phyloP scores from a whole-genome alignment of 2,888 invertebrate species.

The Glyphotaelius pellucidus region DNA sequence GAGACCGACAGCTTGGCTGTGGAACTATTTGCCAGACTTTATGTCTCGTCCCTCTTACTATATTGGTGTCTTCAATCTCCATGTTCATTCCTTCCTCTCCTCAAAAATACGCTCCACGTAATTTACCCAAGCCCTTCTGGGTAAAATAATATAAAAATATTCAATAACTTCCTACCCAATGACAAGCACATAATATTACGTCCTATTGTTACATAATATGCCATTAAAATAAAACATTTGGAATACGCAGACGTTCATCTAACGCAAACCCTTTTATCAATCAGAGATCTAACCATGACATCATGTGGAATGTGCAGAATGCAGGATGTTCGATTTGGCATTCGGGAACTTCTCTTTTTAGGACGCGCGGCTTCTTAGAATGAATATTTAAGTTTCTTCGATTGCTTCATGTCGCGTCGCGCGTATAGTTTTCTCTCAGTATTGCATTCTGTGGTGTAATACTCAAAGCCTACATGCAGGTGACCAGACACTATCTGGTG shows the following conservation, averaged over 20 bases:
- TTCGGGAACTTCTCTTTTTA: slow-evolving; percentile 6
- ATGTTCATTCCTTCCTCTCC: too few species aligned
- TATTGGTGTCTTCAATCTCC: too few species aligned
- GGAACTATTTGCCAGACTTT: too few species aligned
- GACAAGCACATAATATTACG: background rate
- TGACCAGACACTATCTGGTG: background rate
- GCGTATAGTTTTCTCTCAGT: background rate
- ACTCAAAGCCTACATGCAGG: background rate
- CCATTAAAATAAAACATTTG: background rate
- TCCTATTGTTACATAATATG: background rate
- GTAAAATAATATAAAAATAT: too few species aligned
- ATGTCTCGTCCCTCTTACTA: too few species aligned
- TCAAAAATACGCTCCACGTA: too few species aligned
- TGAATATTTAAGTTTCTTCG: slow-evolving; percentile 2
- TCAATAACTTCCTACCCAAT: background rate
- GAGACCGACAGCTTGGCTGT: too few species aligned
- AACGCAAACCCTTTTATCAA: background rate
- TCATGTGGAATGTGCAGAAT: background rate
- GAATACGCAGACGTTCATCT: background rate
- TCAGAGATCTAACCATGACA: background rate
- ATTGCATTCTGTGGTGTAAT: slow-evolving; percentile 12
- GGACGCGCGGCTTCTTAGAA: slow-evolving; percentile 4
- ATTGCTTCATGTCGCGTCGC: background rate
- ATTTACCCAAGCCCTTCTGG: too few species aligned
- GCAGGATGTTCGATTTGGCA: slow-evolving; percentile 14